Evolutionary conservation across 2,113 vertebrate genomes (phyloP).

Genomic region (Bungarus multicinctus): DNA sequence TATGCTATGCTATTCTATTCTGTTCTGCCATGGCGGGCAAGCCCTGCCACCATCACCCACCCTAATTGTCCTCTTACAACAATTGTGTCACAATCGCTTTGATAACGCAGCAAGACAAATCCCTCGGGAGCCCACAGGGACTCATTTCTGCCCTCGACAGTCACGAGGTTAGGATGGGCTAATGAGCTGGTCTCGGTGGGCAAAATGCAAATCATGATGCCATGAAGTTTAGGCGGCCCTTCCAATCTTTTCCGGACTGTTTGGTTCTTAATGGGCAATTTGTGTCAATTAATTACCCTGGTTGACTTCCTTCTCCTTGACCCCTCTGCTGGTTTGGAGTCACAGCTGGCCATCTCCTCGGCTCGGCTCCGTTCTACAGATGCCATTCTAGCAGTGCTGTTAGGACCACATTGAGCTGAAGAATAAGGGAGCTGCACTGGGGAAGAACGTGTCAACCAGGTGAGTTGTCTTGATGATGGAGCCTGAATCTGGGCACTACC

Average conservation of each 20-base stretch:
- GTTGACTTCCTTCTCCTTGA: slow-evolving; percentile 6
- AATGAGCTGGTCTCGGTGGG: slow-evolving; percentile 58
- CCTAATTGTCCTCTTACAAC: slow-evolving; percentile 47
- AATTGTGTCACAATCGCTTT: slow-evolving; percentile 20
- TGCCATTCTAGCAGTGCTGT: neutral
- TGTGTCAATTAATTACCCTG: slow-evolving; percentile 26
- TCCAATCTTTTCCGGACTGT: slow-evolving; percentile 52
- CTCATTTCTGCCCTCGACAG: slow-evolving; percentile 20
- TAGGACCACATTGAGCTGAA: neutral
- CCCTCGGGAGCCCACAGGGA: neutral
- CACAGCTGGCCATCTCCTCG: neutral
- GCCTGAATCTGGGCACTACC: too few relatives aligned
- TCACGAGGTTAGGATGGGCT: slow-evolving; percentile 53
- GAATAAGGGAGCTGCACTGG: neutral
- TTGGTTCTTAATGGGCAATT: slow-evolving; percentile 45
- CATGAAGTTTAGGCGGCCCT: slow-evolving; percentile 31
- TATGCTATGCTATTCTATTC: too few relatives aligned
- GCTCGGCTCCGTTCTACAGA: neutral
- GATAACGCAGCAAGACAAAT: slow-evolving; percentile 15
- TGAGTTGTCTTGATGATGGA: neutral
- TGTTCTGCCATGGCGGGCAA: slow-evolving; percentile 35
- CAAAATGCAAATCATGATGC: slow-evolving; percentile 54
- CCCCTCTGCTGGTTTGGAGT: neutral
- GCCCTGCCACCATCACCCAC: slow-evolving; percentile 36
- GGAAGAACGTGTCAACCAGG: neutral